These are phyloP conservation scores for Perodicticus potto DNA, from an alignment of 2,797 vertebrate genomes.

Conservation along the genomic window DNA sequence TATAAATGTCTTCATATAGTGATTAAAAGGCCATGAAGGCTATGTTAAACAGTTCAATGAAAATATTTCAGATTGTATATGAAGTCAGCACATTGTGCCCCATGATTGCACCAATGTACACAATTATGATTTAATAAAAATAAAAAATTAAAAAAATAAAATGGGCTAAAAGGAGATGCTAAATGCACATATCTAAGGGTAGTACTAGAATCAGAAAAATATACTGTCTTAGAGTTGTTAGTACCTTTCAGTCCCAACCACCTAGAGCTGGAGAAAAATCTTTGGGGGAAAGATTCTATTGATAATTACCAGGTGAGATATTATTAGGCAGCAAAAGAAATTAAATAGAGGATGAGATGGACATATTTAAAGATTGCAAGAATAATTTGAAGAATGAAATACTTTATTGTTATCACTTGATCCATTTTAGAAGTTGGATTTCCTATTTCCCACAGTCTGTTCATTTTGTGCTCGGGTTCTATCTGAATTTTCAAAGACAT, in stretches of 20 bases:
- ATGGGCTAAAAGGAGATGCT: not conserved
- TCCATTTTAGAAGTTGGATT: not conserved
- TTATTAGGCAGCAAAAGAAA: not conserved
- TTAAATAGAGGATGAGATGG: constrained; percentile 33
- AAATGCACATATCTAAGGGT: not conserved
- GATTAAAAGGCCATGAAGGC: no score
- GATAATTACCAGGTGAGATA: not conserved
- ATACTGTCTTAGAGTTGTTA: constrained; percentile 3
- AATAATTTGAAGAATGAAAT: constrained; percentile 43
- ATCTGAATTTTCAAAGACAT: constrained; percentile 28
- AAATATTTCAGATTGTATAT: no score
- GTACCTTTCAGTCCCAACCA: not conserved
- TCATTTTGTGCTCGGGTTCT: not conserved
- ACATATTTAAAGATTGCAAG: not conserved
- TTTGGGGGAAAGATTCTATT: not conserved
- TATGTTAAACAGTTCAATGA: no score
- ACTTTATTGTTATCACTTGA: not conserved
- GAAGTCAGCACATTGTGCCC: no score
- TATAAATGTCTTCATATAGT: no score
- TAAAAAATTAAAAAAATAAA: no score
- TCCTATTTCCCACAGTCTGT: not conserved
- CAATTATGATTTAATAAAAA: no score
- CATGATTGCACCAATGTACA: no score
- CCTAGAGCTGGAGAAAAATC: not conserved
- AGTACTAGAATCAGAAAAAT: not conserved